Evolutionary conservation across 2,113 vertebrate species (phyloP).

Genomic region (Nannobrachium achirus): DNA sequence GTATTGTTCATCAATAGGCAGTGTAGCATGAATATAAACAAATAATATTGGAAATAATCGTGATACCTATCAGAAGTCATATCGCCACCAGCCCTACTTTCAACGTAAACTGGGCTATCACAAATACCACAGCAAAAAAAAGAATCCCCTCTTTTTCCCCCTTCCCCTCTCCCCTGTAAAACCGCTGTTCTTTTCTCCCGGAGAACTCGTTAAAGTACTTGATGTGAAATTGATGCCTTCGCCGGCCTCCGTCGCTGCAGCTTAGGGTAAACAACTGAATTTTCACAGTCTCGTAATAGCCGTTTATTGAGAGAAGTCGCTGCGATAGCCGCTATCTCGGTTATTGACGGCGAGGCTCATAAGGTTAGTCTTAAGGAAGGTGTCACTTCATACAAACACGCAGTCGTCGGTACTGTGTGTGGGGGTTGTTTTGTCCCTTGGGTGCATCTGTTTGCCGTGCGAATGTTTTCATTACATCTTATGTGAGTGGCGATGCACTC

Average conservation of each 20-base stretch:
- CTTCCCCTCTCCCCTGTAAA: not conserved
- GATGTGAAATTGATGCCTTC: constrained; percentile 13
- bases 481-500: constrained; percentile 60
- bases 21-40: no score
- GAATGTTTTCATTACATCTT: constrained; percentile 56
- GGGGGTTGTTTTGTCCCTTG: not conserved
- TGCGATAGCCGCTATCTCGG: not conserved
- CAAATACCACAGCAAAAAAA: no score
- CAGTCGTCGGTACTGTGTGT: constrained; percentile 10
- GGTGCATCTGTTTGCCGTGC: constrained; percentile 26
- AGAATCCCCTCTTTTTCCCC: not conserved
- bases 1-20: no score
- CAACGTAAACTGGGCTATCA: no score
- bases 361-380: constrained; percentile 3
- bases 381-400: constrained; percentile 1
- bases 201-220: not conserved
- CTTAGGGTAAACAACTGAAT: constrained; percentile 8
- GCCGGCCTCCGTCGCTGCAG: not conserved
- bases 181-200: not conserved
- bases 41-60: no score
- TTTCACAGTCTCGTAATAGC: not conserved
- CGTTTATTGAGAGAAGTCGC: constrained; percentile 21
- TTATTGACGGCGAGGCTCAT: constrained; percentile 21
- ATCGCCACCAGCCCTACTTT: no score
- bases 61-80: no score